These are phyloP conservation scores for Tamandua tetradactyla DNA, from an alignment of 2,797 vertebrate species.

Conservation along the genomic window DNA sequence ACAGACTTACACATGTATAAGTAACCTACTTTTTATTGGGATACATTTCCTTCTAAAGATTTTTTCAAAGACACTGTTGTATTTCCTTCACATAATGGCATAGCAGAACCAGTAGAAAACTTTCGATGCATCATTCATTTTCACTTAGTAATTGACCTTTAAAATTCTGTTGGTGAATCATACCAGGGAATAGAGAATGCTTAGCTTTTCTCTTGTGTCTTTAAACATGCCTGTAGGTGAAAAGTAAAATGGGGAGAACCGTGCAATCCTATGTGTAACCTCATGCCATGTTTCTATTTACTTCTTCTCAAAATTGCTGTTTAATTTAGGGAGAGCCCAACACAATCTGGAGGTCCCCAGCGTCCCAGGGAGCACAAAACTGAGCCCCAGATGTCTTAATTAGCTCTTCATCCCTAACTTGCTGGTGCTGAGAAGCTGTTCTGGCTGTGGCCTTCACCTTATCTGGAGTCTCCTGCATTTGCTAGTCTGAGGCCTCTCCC, in stretches of 20 bases:
- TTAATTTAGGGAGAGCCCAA: neutral
- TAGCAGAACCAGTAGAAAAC: neutral
- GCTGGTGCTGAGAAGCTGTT: neutral
- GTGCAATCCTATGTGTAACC: conserved; percentile 17
- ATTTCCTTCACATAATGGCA: fast-evolving
- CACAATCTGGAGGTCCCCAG: neutral
- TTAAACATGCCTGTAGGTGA: neutral
- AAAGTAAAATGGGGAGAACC: neutral
- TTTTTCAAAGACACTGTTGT: neutral
- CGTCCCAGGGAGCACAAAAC: conserved; percentile 50
- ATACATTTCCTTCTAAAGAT: neutral
- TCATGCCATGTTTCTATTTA: neutral
- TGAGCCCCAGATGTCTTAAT: conserved; percentile 62
- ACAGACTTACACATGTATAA: neutral
- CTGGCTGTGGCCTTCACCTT: fast-evolving
- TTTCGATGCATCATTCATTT: neutral
- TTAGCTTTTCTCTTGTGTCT: neutral
- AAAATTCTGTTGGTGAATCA: neutral
- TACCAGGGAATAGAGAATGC: neutral
- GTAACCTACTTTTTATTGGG: neutral
- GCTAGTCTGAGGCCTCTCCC: fast-evolving
- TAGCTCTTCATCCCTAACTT: neutral
- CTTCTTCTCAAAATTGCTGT: conserved; percentile 17
- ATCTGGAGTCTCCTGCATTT: neutral
- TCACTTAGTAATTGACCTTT: neutral